Base-by-base conservation (phyloP, 2,888 invertebrate genomes). In the Morpho helenor region DNA sequence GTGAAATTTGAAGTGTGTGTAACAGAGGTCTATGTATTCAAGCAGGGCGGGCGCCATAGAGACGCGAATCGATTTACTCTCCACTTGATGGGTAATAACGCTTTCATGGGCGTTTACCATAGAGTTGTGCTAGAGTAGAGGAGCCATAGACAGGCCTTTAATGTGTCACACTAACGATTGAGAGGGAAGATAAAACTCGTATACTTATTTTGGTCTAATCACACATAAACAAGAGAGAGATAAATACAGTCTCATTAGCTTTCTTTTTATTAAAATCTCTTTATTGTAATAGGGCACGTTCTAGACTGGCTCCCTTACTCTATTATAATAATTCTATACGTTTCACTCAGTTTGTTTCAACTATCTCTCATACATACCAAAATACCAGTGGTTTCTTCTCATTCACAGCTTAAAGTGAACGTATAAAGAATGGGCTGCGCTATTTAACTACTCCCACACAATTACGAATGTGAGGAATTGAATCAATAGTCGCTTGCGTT, bases 61-160 rank as follows among this genome's bases (percentile, higher is more conserved):
- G 86, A 77, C 82, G 82, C 76, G 78, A 75, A 87, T 87, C 86
- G 87, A 88, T 87, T 80, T 77, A 61, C 69, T 75, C 79, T 74
- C 74, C 65, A 67, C 69, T 80, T 81, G 78, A 83, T 78, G 79
- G 79, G 75, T 77, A 77, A 80, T 80, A 78, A 79, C 75, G 72
- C 76, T 84, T 82, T 78, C 80, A 79, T 74, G 76, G 77, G 68
- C 74, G 73, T 72, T 73, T 56, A 51, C 31, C 31, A 16, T 16
- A 31, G 31, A 31, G 31, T 31, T 31, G 5, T 31, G 5, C 31
- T 5, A 31, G 31, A 5, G 31, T 31, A 31, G 5, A 31, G 31
- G 31, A 31, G 31, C 31, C 31, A 31, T 5, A 31, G 31, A 16
- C 31, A 31, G 31, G 31, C 31, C 31, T 31, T 3, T 5, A 31